Conservation (phyloP, 2,888 invertebrate species). For the Coecobrya sp. region DNA sequence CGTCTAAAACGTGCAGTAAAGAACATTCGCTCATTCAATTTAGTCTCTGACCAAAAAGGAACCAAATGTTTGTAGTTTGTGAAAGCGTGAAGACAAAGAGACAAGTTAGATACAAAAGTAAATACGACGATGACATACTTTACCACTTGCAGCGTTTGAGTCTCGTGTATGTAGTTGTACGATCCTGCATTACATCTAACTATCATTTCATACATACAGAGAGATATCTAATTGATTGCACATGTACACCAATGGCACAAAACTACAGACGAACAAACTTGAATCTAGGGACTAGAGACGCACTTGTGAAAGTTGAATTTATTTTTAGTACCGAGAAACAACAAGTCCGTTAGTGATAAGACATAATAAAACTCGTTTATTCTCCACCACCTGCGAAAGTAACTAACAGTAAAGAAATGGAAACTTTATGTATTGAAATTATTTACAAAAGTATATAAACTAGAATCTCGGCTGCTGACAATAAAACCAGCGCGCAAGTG, state of each 20-base stretch:
- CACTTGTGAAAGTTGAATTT: neutral
- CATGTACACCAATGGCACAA: neutral
- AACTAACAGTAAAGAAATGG: neutral
- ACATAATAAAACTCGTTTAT: neutral
- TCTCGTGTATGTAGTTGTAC: neutral
- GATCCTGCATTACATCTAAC: neutral
- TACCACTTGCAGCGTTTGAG: neutral
- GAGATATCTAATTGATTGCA: neutral
- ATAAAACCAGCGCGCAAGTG: neutral
- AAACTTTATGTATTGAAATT: constrained; percentile 14
- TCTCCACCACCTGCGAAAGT: neutral
- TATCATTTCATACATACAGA: neutral
- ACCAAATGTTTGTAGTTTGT: constrained; percentile 48
- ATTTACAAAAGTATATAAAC: neutral
- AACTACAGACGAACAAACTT: neutral
- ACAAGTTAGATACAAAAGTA: constrained; percentile 15
- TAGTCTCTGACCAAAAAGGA: constrained; percentile 42
- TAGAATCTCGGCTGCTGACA: neutral
- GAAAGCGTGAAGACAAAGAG: constrained; percentile 39
- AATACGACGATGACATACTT: constrained; percentile 16
- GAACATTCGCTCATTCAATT: constrained; percentile 53
- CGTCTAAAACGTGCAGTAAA: constrained; percentile 24
- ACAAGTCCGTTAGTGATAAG: neutral
- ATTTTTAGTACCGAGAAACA: neutral
- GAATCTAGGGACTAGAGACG: too few relatives aligned